Conservation (phyloP, 2,888 invertebrate species). For the Dolomedes plantarius region DNA sequence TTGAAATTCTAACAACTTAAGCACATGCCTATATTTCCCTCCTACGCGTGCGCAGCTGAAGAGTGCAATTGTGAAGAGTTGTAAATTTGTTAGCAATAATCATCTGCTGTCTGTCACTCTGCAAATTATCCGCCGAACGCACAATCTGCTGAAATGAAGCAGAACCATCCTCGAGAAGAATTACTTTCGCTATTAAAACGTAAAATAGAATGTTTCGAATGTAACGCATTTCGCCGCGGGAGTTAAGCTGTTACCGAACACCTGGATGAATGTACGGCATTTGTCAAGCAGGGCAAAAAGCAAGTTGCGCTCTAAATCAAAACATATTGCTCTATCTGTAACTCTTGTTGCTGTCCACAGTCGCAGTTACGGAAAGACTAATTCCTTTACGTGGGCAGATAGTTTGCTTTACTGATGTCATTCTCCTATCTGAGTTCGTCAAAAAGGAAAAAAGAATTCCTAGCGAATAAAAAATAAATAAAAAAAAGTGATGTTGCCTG, state of each 20-base stretch:
- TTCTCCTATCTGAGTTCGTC: neutral
- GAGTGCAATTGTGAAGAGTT: too few relatives aligned
- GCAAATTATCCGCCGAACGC: too few relatives aligned
- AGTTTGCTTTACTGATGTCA: constrained; percentile 13
- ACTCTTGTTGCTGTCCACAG: constrained; percentile 4
- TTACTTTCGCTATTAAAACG: neutral
- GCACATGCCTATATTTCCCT: too few relatives aligned
- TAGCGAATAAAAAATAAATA: neutral
- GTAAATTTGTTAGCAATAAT: too few relatives aligned
- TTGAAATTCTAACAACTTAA: too few relatives aligned
- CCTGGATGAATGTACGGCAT: constrained; percentile 14
- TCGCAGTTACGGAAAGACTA: neutral
- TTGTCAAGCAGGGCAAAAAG: neutral
- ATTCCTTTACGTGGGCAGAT: constrained; percentile 7
- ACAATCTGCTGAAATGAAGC: neutral
- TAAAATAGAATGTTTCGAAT: neutral
- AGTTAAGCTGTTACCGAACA: constrained; percentile 1
- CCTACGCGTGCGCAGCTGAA: too few relatives aligned
- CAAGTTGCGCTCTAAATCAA: neutral
- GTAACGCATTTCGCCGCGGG: neutral
- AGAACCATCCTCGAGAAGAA: neutral
- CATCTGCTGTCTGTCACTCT: too few relatives aligned
- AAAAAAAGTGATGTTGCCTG: constrained; percentile 34
- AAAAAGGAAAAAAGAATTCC: neutral
- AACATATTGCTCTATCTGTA: constrained; percentile 10